Evolutionary conservation across 2,888 invertebrate genomes (phyloP).

Genomic region (Proisotoma minuta): DNA sequence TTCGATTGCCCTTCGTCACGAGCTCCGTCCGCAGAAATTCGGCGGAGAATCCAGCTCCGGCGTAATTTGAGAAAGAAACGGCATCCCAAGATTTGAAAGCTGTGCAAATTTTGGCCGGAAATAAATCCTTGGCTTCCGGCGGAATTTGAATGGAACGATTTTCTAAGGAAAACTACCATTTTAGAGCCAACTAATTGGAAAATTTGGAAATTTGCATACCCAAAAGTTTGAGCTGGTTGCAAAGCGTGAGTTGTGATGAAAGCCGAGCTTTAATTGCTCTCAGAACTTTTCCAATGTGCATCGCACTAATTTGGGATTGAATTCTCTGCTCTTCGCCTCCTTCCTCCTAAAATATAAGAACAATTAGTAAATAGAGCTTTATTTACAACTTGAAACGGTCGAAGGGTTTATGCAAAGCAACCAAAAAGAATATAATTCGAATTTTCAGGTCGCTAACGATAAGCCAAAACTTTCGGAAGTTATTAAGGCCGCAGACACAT

Average conservation of each 20-base stretch:
- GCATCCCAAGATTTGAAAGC: constrained; percentile 24
- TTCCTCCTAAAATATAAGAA: too few species aligned
- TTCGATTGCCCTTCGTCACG: constrained; percentile 59
- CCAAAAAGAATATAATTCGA: too few species aligned
- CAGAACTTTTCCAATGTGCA: constrained; percentile 71
- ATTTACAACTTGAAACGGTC: too few species aligned
- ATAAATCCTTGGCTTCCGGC: constrained; percentile 18
- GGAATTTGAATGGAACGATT: constrained; percentile 28
- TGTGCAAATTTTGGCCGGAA: constrained; percentile 28
- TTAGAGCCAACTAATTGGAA: background rate
- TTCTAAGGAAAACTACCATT: too few species aligned
- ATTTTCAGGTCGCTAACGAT: too few species aligned
- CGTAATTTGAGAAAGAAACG: constrained; percentile 20
- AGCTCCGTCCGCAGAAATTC: constrained; percentile 48
- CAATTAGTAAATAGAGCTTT: too few species aligned
- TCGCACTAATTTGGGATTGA: constrained; percentile 57
- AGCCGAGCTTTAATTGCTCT: constrained; percentile 68
- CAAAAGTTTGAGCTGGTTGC: constrained; percentile 67
- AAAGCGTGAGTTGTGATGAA: constrained; percentile 68
- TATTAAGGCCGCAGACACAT: too few species aligned
- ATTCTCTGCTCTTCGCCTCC: too few species aligned
- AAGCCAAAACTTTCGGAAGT: too few species aligned
- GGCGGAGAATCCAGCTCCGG: constrained; percentile 21
- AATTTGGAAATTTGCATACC: constrained; percentile 51
- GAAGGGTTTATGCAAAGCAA: too few species aligned